Conservation (phyloP, 1,140 invertebrate genomes). For the Venustaconcha ellipsiformis region DNA sequence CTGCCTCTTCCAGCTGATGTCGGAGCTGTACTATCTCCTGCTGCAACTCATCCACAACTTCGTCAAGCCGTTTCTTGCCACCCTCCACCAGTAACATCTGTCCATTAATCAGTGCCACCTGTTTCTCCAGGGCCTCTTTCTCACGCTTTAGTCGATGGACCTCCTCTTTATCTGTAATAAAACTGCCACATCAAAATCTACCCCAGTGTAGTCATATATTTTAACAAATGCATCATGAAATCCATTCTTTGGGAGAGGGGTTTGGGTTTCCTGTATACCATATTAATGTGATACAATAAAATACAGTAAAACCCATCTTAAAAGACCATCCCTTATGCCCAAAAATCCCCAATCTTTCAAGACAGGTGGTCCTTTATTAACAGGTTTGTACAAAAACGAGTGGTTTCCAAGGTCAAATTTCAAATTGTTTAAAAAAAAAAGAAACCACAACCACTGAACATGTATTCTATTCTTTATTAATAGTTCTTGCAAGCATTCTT, state of each 20-base stretch:
- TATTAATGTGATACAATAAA: not conserved
- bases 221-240: not conserved
- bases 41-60: conserved; percentile 46
- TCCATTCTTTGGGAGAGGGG: not conserved
- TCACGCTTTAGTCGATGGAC: conserved; percentile 41
- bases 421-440: too few species aligned
- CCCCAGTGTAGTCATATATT: not conserved
- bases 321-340: too few species aligned
- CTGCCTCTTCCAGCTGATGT: conserved; percentile 47
- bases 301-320: not conserved
- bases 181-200: not conserved
- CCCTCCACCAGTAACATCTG: conserved; percentile 57
- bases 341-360: too few species aligned
- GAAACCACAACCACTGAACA: too few species aligned
- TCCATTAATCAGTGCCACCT: conserved; percentile 54
- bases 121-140: conserved; percentile 56
- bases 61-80: conserved; percentile 57
- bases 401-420: too few species aligned
- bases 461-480: too few species aligned
- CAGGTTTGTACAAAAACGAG: too few species aligned
- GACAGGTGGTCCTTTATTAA: too few species aligned
- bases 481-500: too few species aligned
- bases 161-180: conserved; percentile 33
- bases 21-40: conserved; percentile 44
- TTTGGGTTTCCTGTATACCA: not conserved